A percentile compares a stretch with the other conserved stretches of the same genome.
Evolutionary conservation across 2,113 vertebrate genomes (phyloP).

Genomic region (Probosciger aterrimus): DNA sequence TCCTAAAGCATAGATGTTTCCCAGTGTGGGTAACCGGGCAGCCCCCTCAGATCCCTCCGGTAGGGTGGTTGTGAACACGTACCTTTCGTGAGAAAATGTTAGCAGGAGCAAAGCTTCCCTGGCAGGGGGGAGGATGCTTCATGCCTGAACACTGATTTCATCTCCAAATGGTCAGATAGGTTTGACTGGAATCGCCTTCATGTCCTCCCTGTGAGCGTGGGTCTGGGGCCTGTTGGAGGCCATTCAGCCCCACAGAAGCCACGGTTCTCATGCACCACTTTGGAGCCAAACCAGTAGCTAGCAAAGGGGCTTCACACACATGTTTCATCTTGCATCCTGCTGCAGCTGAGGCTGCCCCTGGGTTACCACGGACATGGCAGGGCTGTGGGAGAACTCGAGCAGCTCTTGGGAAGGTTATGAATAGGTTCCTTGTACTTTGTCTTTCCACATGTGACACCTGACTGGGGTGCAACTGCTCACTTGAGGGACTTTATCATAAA

Average conservation of each 20-base stretch:
- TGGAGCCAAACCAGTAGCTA: not conserved
- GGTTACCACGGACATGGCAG: not conserved
- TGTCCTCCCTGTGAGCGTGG: not conserved
- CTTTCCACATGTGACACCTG: not conserved
- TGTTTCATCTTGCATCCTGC: not conserved
- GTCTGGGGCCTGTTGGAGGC: not conserved
- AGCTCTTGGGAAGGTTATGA: not conserved
- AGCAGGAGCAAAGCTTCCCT: conserved; percentile 19
- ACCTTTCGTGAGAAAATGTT: not conserved
- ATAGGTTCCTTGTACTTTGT: not conserved
- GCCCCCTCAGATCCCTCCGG: not conserved
- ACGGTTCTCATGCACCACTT: not conserved
- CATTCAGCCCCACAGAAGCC: not conserved
- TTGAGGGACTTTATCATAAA: not conserved
- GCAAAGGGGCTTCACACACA: not conserved
- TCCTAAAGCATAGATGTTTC: conserved; percentile 1
- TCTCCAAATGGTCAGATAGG: not conserved
- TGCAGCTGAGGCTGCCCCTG: not conserved
- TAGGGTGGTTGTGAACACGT: not conserved
- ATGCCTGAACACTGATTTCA: conserved; percentile 61
- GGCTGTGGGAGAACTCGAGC: not conserved
- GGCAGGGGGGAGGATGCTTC: not conserved
- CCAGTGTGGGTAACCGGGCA: not conserved
- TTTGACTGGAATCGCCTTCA: conserved; percentile 32
- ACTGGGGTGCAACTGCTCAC: not conserved